These are phyloP conservation scores for Sebastes flavidus DNA, from an alignment of 2,797 vertebrate species.

Conservation along the genomic window DNA sequence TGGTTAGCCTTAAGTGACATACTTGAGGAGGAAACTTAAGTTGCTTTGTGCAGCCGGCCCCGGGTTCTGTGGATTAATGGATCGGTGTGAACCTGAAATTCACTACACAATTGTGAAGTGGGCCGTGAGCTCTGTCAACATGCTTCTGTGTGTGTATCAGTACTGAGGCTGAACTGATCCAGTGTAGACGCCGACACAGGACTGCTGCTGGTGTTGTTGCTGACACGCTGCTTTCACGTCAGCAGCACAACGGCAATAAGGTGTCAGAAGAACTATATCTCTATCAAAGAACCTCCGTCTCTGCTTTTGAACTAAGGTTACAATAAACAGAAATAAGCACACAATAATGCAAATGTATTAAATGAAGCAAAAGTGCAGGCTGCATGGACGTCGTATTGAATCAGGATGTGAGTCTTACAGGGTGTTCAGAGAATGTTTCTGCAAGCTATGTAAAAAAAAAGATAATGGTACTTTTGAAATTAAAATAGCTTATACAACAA, in stretches of 20 bases:
- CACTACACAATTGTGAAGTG: background rate
- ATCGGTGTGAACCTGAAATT: background rate
- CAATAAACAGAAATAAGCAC: background rate
- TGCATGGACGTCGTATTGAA: background rate
- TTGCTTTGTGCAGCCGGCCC: background rate
- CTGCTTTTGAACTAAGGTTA: background rate
- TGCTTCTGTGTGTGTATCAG: background rate
- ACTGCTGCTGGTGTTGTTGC: constrained; percentile 18
- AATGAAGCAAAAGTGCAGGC: background rate
- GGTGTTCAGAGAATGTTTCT: constrained; percentile 19
- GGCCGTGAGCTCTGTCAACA: constrained; percentile 8
- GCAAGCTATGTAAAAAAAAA: constrained; percentile 49
- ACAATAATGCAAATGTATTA: background rate
- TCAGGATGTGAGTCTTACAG: background rate
- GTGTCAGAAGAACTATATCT: background rate
- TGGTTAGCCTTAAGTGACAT: no score
- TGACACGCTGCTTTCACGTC: constrained; percentile 32
- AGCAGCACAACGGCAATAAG: constrained; percentile 4
- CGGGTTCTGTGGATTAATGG: background rate
- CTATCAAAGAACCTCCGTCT: background rate
- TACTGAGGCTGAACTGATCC: constrained; percentile 2
- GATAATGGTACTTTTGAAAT: constrained; percentile 69
- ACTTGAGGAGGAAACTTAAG: background rate
- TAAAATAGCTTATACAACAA: constrained; percentile 69
- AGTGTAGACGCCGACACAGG: constrained; percentile 14